phyloP scores from a whole-genome alignment of 2,797 vertebrate species.

The Enteromius anoplus region DNA sequence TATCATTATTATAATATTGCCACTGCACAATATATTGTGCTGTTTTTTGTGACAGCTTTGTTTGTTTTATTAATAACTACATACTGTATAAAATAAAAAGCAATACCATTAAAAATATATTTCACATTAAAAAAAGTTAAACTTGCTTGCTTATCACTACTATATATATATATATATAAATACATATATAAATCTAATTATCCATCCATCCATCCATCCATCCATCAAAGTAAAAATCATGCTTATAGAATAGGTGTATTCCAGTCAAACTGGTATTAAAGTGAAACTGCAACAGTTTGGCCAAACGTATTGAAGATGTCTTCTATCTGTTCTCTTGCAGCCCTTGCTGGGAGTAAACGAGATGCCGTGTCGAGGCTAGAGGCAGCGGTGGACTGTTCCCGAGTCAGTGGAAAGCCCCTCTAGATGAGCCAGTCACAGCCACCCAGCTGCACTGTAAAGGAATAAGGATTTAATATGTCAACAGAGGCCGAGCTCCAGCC shows the following conservation, averaged over 20 bases:
- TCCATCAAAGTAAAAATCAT: neutral
- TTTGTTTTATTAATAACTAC: neutral
- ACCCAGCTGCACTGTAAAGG: constrained; percentile 87
- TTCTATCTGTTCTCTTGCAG: constrained; percentile 69
- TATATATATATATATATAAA: too few relatives aligned
- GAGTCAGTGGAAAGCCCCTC: constrained; percentile 81
- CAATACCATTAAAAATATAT: too few relatives aligned
- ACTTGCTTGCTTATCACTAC: too few relatives aligned
- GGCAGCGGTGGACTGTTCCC: constrained; percentile 77
- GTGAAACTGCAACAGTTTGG: neutral
- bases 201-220: neutral
- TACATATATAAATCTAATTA: too few relatives aligned
- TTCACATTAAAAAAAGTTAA: too few relatives aligned
- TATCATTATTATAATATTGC: neutral
- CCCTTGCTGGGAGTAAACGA: constrained; percentile 77
- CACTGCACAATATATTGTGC: neutral
- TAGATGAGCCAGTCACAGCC: constrained; percentile 86
- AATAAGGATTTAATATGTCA: constrained; percentile 92
- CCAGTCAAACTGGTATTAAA: neutral
- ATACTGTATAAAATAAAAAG: neutral
- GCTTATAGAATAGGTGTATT: neutral
- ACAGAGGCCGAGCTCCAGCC: constrained; percentile 83
- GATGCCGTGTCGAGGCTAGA: constrained; percentile 77
- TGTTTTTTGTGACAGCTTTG: neutral
- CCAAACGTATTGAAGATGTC: neutral